phyloP scores from a whole-genome alignment of 2,113 vertebrate genomes.

The Neolamprologus kungweensis region DNA sequence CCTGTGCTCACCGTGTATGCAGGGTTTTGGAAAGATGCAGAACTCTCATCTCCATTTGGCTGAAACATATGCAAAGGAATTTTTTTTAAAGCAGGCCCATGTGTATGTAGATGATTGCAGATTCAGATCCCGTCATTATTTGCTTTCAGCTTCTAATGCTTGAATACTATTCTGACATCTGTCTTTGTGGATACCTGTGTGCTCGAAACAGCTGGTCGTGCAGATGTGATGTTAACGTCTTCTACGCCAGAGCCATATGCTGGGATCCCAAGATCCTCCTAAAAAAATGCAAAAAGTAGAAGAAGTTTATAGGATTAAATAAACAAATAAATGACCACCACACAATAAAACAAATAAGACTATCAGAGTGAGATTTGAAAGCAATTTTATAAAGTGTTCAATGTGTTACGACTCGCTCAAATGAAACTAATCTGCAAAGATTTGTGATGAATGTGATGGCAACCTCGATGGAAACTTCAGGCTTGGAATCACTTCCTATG shows the following conservation, averaged over 20 bases:
- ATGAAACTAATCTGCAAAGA: neutral
- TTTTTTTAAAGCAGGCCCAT: neutral
- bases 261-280: conserved; percentile 39
- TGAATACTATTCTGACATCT: neutral
- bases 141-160: neutral
- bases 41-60: neutral
- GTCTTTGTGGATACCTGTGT: conserved; percentile 34
- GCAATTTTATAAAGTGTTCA: neutral
- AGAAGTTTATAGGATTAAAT: neutral
- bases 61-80: neutral
- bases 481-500: neutral
- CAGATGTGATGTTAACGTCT: neutral
- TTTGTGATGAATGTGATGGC: neutral
- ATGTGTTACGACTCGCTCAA: neutral
- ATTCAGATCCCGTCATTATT: neutral
- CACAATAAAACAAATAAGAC: neutral
- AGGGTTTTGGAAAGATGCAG: conserved; percentile 27
- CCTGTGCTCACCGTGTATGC: conserved; percentile 40
- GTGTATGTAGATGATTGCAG: neutral
- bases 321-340: neutral
- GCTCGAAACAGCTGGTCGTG: neutral
- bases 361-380: neutral
- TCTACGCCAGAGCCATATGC: neutral
- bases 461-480: conserved; percentile 1
- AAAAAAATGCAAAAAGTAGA: neutral